Conservation (phyloP, 2,888 invertebrate species). For the Leuctra nigra region DNA sequence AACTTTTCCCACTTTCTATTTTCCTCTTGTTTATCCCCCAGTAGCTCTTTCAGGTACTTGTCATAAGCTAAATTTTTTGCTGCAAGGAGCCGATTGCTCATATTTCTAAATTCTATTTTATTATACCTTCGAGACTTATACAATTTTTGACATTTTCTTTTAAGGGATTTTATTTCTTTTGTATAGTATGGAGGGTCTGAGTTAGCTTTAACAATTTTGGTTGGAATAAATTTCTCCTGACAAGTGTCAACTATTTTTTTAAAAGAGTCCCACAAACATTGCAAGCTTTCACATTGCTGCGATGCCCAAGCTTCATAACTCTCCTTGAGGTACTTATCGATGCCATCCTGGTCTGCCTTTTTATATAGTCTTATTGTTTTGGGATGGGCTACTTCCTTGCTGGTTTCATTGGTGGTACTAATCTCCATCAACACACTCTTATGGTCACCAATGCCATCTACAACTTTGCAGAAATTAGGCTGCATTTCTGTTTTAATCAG, state of each 20-base stretch:
- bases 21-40: no score
- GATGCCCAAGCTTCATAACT: neutral
- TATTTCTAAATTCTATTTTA: no score
- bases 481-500: neutral
- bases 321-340: neutral
- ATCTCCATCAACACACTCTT: constrained; percentile 1
- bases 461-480: neutral
- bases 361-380: neutral
- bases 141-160: neutral
- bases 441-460: constrained; percentile 6
- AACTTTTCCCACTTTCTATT: no score
- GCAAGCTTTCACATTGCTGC: neutral
- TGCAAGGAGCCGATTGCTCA: no score
- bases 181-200: neutral
- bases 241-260: neutral
- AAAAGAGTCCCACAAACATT: neutral
- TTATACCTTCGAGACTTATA: no score
- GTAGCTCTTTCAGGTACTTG: no score
- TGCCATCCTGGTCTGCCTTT: neutral
- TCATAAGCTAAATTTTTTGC: no score
- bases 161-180: neutral
- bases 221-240: neutral
- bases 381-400: neutral
- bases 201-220: neutral
- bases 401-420: neutral